Base-by-base conservation (phyloP, 2,113 vertebrate species). In the Poecile atricapillus region DNA sequence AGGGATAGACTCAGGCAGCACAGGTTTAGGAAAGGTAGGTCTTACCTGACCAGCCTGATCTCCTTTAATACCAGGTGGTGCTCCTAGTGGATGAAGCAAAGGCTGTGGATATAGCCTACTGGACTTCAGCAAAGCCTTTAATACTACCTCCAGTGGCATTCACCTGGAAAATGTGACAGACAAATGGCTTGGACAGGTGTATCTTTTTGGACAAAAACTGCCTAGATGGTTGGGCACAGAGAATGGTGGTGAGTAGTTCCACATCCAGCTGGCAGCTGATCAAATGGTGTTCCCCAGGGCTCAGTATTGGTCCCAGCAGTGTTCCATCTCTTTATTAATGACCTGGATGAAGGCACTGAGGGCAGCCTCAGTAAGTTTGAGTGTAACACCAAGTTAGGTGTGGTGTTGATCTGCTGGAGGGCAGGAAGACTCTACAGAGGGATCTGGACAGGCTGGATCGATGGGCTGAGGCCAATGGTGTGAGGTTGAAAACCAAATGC, bases 201-300 rank as follows among this genome's bases (percentile, higher is more conserved):
- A 25, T 20, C 8, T 13, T 60, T 46, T 11, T 68, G 24, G 11
- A 4, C 46, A 53, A 35, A 46, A 60, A 8, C 46, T 53, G 7
- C 17, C 39, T 30, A 39, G 20, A 15, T 46, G 9, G 20, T 5
- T 0, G 0, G 21, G 53, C 16, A 5, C 60, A 60, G 69, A 39
- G 10, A 14, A 49, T 31, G 53, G 20, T 22, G n/a, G 16, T 41
- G 62, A 53, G 56, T 18, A 7, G 20, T 17, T 16, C 7, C 24
- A 24, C 24, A 39, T 41, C 24, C 28, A 17, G 23, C 4, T n/a
- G 44, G 46, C 5, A 30, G 6, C 39, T 21, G 13, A 13, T 46
- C 3, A 1, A 12, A 15, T 46, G 23, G 13, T 22, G 14, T 12
- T 39, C 4, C 46, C 16, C 9, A 31, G 30, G 16, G 39, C 28